Evolutionary conservation across 2,888 invertebrate species (phyloP), one percentile per base, ranked within the genome.

Genomic region (Meandrusa payeni): DNA sequence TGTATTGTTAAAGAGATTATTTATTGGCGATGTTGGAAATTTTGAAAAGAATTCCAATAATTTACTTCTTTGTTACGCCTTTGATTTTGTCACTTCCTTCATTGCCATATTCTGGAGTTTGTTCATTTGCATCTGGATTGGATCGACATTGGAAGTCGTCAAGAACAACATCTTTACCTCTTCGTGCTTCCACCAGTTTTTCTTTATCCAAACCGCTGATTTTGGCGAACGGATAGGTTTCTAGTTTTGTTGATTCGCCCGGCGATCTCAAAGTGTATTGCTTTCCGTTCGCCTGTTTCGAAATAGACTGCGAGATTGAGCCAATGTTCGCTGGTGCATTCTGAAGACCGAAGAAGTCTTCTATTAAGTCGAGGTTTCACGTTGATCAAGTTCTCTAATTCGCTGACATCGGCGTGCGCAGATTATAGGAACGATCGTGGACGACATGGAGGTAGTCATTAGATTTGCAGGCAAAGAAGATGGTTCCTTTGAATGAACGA

Each of bases 381-480:
- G 41, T 28, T 40, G 36, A n/a, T 41, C 1, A 24, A 46, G 40
- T 40, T 46, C 40, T 39, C 13, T 32, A 23, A 53, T 2, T 29
- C 51, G 17, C 32, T 52, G 50, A 15, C 50, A 56, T 38, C 52
- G 3, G 2, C 53, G 49, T 3, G 38, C 41, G 47, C 24, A 55
- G 53, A 1, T 45, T 50, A 9, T 57, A 55, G 42, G 57, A 6
- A 12, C 53, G 55, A 20, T 59, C 55, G 47, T 59, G 56, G 26
- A 59, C 34, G 45, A 57, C 52, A 15, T 59, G 53, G n/a, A 59
- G 6, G 46, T 57, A 54, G 42, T 56, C 42, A 31, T n/a, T n/a
- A n/a, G n/a, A n/a, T n/a, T n/a, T n/a, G n/a, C n/a, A n/a, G n/a
- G n/a, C n/a, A n/a, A n/a, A n/a, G n/a, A n/a, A n/a, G n/a, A n/a